These are phyloP conservation scores for Notodonta dromedarius DNA, from an alignment of 2,888 invertebrate species.

Conservation along the genomic window DNA sequence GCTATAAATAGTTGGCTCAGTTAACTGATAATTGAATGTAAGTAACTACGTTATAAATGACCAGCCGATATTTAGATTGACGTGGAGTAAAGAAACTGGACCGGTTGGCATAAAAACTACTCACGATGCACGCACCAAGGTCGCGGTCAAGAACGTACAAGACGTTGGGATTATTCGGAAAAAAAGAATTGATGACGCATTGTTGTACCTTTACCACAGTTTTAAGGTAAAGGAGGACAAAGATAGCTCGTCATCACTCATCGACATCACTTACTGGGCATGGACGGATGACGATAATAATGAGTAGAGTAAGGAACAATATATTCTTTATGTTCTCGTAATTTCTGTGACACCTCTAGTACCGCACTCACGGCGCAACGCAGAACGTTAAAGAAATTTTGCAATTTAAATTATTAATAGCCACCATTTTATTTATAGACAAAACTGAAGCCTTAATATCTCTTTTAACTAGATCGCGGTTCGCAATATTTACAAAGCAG, in stretches of 20 bases:
- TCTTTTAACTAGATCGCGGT: background rate
- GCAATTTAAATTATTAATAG: background rate
- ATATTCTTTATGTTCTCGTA: background rate
- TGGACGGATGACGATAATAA: too few relatives aligned
- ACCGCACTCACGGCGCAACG: too few relatives aligned
- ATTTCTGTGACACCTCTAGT: background rate
- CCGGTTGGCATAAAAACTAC: constrained; percentile 24
- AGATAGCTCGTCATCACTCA: too few relatives aligned
- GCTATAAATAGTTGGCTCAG: background rate
- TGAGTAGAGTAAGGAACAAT: too few relatives aligned
- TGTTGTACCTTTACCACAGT: too few relatives aligned
- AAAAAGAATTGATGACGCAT: background rate
- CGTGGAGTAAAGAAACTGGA: constrained; percentile 16
- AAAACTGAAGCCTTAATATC: background rate
- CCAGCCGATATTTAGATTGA: constrained; percentile 8
- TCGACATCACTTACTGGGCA: too few relatives aligned
- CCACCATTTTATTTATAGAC: background rate
- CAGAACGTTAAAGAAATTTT: background rate
- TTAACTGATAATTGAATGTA: background rate
- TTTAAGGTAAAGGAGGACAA: background rate
- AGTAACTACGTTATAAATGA: background rate
- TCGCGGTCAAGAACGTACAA: constrained; percentile 43
- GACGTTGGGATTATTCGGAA: constrained; percentile 19
- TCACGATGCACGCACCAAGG: constrained; percentile 37
- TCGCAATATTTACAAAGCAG: constrained; percentile 1